Evolutionary conservation across 2,888 invertebrate genomes (phyloP), one percentile per base, ranked within the genome.

Genomic region (Clunio marinus): DNA sequence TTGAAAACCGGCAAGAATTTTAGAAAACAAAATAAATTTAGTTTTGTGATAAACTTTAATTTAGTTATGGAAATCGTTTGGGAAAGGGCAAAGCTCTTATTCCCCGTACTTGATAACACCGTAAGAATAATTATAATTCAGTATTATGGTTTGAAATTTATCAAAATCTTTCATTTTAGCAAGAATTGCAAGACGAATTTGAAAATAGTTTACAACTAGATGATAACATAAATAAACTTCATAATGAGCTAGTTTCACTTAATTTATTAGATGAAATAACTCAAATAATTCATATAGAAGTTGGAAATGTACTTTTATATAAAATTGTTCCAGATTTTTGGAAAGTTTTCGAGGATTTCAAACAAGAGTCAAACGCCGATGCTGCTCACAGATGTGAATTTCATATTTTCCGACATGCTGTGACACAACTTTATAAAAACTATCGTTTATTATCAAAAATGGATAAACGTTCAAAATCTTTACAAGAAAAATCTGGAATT

Each of bases 291-390:
- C 73, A 74, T 2, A 70, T 74, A 15, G 76, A 78, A 73, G 73
- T 77, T 5, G 73, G 75, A 28, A 72, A 74, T 2, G 66, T 72
- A 2, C 71, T 78, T n/a, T 75, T 77, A 4, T 71, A 73, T 37
- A 70, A 73, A n/a, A 71, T 76, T 32, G 75, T 75, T 0, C 77
- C 77, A 0, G 74, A 72, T 25, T 78, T 78, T 72, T 78, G 78
- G 78, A 73, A 74, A 68, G 73, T 75, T 69, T 77, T 78, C 32
- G 45, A 73, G 57, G 68, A 73, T 57, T 28, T 66, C 15, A 15
- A 66, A 24, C 13, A 28, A 4, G 58, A 71, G 2, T 10, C n/a
- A 4, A 22, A 68, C 24, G 13, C 13, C 3, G 46, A 71, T 2
- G 41, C 57, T 15, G 70, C 70, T 55, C 8, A 69, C 70, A 71